Conservation (phyloP, 2,113 vertebrate species). For the Triplophysa siluroides region DNA sequence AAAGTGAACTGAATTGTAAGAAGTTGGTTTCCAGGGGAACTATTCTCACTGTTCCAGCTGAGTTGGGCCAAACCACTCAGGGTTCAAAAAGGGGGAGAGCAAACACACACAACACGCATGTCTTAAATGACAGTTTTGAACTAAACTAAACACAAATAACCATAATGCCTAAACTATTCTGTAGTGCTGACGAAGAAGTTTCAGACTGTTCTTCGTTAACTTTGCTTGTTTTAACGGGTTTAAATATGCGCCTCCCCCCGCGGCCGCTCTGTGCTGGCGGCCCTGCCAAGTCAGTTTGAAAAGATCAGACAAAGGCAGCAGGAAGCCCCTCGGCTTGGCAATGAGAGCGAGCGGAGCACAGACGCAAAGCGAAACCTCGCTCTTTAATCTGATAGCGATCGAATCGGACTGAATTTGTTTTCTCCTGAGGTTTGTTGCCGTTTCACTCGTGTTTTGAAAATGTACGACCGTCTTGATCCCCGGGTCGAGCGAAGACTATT, state of each 20-base stretch:
- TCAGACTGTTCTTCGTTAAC: not conserved
- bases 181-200: rapidly evolving
- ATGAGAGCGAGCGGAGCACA: conserved; percentile 61
- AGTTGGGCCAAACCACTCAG: conserved; percentile 73
- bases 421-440: conserved; percentile 56
- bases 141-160: not conserved
- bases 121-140: not conserved
- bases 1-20: conserved; percentile 86
- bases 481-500: conserved; percentile 69
- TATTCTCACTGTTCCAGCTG: conserved; percentile 85
- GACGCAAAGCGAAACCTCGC: conserved; percentile 52
- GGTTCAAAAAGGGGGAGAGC: conserved; percentile 52
- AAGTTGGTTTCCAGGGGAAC: conserved; percentile 88
- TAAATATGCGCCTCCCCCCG: conserved; percentile 44
- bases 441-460: conserved; percentile 64
- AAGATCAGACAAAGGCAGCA: conserved; percentile 87
- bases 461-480: conserved; percentile 80
- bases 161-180: rapidly evolving
- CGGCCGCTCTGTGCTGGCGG: conserved; percentile 62
- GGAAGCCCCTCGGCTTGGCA: conserved; percentile 76
- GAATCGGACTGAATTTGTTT: conserved; percentile 36
- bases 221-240: not conserved
- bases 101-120: not conserved
- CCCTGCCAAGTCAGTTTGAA: conserved; percentile 85
- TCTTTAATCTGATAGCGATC: conserved; percentile 57